Base-by-base conservation (phyloP, 2,797 vertebrate genomes). In the Mareca strepera region DNA sequence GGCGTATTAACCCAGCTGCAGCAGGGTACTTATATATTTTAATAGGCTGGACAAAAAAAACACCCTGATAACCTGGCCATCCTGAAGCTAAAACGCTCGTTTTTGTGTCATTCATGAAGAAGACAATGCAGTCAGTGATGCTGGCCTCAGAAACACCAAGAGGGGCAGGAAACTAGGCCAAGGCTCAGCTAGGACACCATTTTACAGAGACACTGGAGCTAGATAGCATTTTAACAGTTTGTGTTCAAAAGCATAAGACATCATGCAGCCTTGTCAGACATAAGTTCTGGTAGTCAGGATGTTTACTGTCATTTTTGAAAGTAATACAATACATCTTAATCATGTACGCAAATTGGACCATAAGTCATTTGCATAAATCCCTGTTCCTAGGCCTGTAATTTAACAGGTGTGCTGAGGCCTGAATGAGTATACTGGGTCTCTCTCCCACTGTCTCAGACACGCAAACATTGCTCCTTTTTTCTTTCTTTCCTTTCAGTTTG, bases 161-260 rank as follows among this genome's bases (percentile, higher is more conserved):
- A 84, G 28, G 33, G 13, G 0, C 59, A 63, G 78, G 62, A 96
- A 94, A 90, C 67, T 84, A 86, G 90, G 88, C 77, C 67, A 68
- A 60, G 73, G 72, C 72, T 95, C 81, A 80, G 77, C 77, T 78
- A 86, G 87, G 77, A 84, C 63, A 66, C 59, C 35, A 48, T 91
- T 92, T 92, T 80, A 55, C 50, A 66, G 68, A 50, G 68, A 64
- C 74, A 11, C 35, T 67, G 41, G 39, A 55, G 72, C 63, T 90
- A 84, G 80, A 33, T 21, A 31, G 56, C 39, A 21, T 73, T 82
- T 86, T 82, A 83, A 52, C 39, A 90, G 26, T 90, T 92, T 31
- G 37, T 66, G 12, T 83, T 86, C 35, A 72, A 50, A 74, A 94
- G 53, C 44, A 64, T 14, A 7, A 59, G 60, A 64, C 29, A 56